phyloP scores from a whole-genome alignment of 2,888 invertebrate species.

The Papilio elwesi region DNA sequence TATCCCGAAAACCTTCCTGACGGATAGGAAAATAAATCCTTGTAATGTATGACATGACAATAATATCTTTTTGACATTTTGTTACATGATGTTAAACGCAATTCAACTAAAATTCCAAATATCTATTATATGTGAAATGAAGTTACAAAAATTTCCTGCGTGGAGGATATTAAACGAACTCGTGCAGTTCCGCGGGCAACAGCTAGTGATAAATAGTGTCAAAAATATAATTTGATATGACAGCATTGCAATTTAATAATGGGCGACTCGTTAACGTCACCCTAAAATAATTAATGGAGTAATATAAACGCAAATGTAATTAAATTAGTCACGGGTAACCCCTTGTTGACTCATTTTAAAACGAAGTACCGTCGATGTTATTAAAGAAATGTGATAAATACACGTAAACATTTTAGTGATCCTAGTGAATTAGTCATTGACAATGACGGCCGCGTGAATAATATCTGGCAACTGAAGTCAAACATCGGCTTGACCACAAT shows the following conservation, averaged over 20 bases:
- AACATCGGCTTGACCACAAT: neutral
- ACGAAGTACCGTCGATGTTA: neutral
- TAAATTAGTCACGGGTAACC: conserved; percentile 35
- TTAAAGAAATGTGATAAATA: conserved; percentile 16
- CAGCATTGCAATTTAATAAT: conserved; percentile 4
- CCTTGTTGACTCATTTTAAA: conserved; percentile 28
- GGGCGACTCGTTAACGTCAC: neutral
- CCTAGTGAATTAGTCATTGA: neutral
- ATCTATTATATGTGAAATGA: too few species aligned
- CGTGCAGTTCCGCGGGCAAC: too few species aligned
- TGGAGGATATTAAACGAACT: too few species aligned
- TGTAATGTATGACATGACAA: too few species aligned
- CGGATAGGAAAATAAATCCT: too few species aligned
- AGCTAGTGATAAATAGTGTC: too few species aligned
- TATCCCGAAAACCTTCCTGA: too few species aligned
- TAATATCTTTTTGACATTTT: too few species aligned
- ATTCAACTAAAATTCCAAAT: too few species aligned
- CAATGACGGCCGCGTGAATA: conserved; percentile 15
- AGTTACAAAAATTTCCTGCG: too few species aligned
- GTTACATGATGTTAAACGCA: too few species aligned
- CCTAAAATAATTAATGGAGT: conserved; percentile 9
- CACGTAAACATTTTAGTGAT: neutral
- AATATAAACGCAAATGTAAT: conserved; percentile 21
- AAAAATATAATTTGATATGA: neutral
- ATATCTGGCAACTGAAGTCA: conserved; percentile 3